Conservation (phyloP, 2,888 invertebrate species). For the Leucania comma region DNA sequence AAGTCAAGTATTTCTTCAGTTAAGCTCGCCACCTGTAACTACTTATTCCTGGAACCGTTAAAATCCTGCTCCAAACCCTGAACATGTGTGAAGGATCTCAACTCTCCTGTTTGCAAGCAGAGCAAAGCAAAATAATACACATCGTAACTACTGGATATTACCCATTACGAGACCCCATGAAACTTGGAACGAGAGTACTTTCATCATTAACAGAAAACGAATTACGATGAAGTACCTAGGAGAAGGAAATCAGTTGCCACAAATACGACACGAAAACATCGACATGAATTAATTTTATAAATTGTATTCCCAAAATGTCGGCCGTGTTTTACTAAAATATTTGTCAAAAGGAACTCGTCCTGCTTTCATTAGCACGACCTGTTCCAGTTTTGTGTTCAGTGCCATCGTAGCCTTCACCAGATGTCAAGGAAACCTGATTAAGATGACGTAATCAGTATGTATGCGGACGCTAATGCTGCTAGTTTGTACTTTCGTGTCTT, state of each 20-base stretch:
- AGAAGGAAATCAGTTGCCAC: not conserved
- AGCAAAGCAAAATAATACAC: not conserved
- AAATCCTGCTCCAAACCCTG: not conserved
- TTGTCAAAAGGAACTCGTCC: not conserved
- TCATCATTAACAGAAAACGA: slow-evolving; percentile 11
- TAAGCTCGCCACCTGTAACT: not conserved
- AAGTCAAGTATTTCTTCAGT: not conserved
- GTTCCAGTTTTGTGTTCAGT: slow-evolving; percentile 27
- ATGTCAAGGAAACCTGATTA: slow-evolving; percentile 42
- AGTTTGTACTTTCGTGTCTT: slow-evolving; percentile 2
- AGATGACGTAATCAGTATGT: slow-evolving; percentile 30
- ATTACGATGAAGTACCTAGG: too few relatives aligned
- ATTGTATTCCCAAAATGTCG: not conserved
- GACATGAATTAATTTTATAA: not conserved
- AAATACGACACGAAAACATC: not conserved
- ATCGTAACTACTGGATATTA: not conserved
- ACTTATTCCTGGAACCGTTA: too few relatives aligned
- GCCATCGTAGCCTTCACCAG: slow-evolving; percentile 25
- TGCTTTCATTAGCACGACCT: slow-evolving; percentile 1
- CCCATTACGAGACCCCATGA: slow-evolving; percentile 12
- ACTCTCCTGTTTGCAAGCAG: not conserved
- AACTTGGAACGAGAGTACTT: slow-evolving; percentile 16
- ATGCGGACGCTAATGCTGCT: not conserved
- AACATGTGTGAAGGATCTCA: not conserved
- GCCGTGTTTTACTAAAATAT: slow-evolving; percentile 11